Conservation (phyloP, 2,888 invertebrate species). For the Drosophila prolongata region DNA sequence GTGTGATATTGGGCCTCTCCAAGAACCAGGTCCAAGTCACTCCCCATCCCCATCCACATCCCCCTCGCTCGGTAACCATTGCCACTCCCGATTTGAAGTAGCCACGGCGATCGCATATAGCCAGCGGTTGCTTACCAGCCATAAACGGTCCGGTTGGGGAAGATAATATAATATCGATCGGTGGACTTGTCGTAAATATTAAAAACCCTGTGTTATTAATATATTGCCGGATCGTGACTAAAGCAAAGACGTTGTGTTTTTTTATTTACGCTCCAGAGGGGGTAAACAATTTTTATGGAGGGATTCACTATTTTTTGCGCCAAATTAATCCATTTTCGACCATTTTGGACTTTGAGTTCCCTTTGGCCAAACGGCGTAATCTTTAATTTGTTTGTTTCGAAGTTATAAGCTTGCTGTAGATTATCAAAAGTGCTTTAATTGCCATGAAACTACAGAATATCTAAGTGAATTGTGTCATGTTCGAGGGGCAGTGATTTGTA, state of each 20-base stretch:
- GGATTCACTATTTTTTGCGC: constrained; percentile 5
- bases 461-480: not conserved
- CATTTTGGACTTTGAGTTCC: constrained; percentile 10
- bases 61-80: constrained; percentile 7
- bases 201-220: constrained; percentile 59
- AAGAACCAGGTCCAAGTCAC: constrained; percentile 17
- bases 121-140: constrained; percentile 55
- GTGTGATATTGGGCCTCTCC: constrained; percentile 47
- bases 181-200: constrained; percentile 75
- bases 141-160: constrained; percentile 58
- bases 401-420: constrained; percentile 5
- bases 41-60: constrained; percentile 9
- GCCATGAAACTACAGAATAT: not conserved
- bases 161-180: constrained; percentile 76
- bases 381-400: constrained; percentile 5
- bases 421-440: constrained; percentile 19
- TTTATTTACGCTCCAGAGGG: constrained; percentile 5
- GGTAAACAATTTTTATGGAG: constrained; percentile 24
- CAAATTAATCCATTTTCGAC: constrained; percentile 14
- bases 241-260: constrained; percentile 18
- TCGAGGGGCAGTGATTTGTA: constrained; percentile 3
- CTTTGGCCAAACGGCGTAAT: constrained; percentile 1
- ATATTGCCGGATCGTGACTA: constrained; percentile 30
- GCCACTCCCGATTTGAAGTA: constrained; percentile 56
- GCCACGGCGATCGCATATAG: constrained; percentile 48